Conservation (phyloP, 1,140 invertebrate species). For the Bombyx mori region ASM3026992v2 NC_085119.1:6116501-6117000, state of each 20-base stretch:
- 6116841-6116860: conserved; percentile 80
- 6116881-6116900: conserved; percentile 90
- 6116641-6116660: too few species aligned
- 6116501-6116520: too few species aligned
- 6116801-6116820: too few species aligned
- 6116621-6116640: too few species aligned
- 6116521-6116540: too few species aligned
- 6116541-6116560: too few species aligned
- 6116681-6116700: too few species aligned
- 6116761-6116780: not conserved
- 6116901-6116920: conserved; percentile 83
- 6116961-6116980: conserved; percentile 88
- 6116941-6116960: conserved; percentile 79
- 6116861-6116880: conserved; percentile 85
- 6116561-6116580: too few species aligned
- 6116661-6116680: too few species aligned
- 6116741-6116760: not conserved
- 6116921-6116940: conserved; percentile 77
- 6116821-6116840: conserved; percentile 2
- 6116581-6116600: too few species aligned
- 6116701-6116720: too few species aligned
- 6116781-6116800: not conserved
- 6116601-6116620: too few species aligned
- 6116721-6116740: not conserved
- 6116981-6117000: conserved; percentile 85